Conservation (phyloP, 1,140 invertebrate genomes). For the Zeugodacus cucurbitae region DNA sequence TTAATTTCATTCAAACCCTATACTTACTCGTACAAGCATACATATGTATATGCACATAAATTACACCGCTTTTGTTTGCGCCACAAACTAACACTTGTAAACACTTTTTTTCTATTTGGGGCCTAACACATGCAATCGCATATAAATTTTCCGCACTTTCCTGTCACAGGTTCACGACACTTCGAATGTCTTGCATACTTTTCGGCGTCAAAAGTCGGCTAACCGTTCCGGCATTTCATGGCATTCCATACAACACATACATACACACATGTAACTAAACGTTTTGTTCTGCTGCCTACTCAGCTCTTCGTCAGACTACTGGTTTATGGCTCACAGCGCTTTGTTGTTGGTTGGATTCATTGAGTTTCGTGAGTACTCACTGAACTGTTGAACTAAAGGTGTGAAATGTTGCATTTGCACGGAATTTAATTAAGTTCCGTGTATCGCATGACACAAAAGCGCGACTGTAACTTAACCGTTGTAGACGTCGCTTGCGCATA, state of each 20-base stretch:
- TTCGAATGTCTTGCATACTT: constrained; percentile 11
- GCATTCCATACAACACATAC: not conserved
- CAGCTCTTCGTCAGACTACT: not conserved
- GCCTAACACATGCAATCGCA: too few species aligned
- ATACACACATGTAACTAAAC: not conserved
- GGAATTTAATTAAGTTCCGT: constrained; percentile 29
- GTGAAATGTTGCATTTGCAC: not conserved
- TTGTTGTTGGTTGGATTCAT: not conserved
- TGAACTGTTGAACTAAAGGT: constrained; percentile 17
- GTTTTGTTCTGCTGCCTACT: not conserved
- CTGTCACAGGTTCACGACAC: not conserved
- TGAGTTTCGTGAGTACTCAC: not conserved
- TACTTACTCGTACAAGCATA: too few species aligned
- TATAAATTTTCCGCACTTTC: not conserved
- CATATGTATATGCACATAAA: too few species aligned
- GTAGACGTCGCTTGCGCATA: not conserved
- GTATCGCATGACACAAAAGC: not conserved
- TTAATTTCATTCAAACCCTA: too few species aligned
- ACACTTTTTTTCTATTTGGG: too few species aligned
- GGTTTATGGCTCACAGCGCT: not conserved
- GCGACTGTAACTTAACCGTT: not conserved
- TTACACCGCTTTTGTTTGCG: too few species aligned
- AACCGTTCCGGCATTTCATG: not conserved
- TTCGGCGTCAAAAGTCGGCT: not conserved
- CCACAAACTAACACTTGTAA: too few species aligned